These are phyloP conservation scores for Phrixothrix hirtus DNA, from an alignment of 2,888 invertebrate genomes.

Conservation along the genomic window DNA sequence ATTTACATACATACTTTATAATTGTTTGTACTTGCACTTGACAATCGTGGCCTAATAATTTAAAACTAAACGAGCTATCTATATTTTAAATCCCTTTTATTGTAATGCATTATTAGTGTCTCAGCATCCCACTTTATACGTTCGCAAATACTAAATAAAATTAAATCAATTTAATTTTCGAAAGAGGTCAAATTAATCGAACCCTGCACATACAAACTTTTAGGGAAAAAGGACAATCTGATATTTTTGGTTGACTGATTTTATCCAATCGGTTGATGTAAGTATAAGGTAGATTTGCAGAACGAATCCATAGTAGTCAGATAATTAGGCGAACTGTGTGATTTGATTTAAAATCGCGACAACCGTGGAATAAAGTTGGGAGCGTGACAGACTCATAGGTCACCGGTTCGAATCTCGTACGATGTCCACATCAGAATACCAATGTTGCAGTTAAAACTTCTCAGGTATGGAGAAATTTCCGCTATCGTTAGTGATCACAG, in stretches of 20 bases:
- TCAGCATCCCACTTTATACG: no score
- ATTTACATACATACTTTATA: no score
- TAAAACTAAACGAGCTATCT: no score
- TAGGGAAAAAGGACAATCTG: no score
- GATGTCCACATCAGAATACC: constrained; percentile 41
- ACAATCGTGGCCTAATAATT: no score
- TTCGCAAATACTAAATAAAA: no score
- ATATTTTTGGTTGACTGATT: constrained; percentile 11
- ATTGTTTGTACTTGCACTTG: no score
- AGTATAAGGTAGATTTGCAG: constrained; percentile 17
- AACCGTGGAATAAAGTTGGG: constrained; percentile 41
- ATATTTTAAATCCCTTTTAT: no score
- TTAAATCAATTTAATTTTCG: no score
- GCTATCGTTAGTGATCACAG: constrained; percentile 10
- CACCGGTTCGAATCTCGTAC: constrained; percentile 46
- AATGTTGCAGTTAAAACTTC: constrained; percentile 36
- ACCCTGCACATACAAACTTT: neutral
- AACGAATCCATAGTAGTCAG: constrained; percentile 20
- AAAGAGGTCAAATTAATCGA: no score
- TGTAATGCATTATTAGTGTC: no score
- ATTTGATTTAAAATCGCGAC: constrained; percentile 47
- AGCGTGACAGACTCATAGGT: constrained; percentile 48
- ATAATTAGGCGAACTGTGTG: constrained; percentile 39
- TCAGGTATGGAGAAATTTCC: constrained; percentile 10
- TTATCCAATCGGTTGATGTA: constrained; percentile 5